phyloP scores from a whole-genome alignment of 2,113 vertebrate species.

The Plotosus lineatus region DNA sequence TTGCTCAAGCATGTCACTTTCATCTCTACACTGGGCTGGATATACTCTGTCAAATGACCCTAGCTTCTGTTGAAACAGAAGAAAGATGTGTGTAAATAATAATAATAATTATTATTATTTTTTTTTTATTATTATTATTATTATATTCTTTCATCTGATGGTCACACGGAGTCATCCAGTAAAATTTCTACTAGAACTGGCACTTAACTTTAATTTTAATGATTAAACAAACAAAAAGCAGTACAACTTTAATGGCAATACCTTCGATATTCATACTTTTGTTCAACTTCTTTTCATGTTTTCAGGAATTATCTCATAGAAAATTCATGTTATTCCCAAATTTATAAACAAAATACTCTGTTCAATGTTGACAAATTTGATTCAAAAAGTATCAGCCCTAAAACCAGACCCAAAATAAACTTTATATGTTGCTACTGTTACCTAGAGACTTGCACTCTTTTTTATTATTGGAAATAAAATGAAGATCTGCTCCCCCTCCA shows the following conservation, averaged over 20 bases:
- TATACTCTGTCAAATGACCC: constrained; percentile 2
- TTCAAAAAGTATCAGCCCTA: neutral
- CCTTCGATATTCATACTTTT: no score
- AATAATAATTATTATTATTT: no score
- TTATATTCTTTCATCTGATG: no score
- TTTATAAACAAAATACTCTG: neutral
- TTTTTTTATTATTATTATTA: no score
- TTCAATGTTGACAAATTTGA: neutral
- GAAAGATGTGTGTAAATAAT: neutral
- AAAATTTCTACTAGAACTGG: neutral
- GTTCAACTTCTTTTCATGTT: neutral
- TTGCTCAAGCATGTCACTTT: constrained; percentile 42
- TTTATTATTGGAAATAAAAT: neutral
- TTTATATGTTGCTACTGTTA: neutral
- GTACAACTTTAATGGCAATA: no score
- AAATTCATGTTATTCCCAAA: neutral
- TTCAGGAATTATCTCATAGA: neutral
- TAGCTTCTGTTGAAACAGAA: neutral
- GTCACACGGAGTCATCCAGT: neutral
- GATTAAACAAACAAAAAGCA: neutral
- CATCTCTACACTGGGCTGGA: constrained; percentile 17
- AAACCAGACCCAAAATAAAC: neutral
- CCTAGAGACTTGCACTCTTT: neutral
- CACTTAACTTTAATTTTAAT: neutral
- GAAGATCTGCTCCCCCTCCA: no score